Evolutionary conservation across 2,888 invertebrate genomes (phyloP).

Genomic region (Bombylius discolor): DNA sequence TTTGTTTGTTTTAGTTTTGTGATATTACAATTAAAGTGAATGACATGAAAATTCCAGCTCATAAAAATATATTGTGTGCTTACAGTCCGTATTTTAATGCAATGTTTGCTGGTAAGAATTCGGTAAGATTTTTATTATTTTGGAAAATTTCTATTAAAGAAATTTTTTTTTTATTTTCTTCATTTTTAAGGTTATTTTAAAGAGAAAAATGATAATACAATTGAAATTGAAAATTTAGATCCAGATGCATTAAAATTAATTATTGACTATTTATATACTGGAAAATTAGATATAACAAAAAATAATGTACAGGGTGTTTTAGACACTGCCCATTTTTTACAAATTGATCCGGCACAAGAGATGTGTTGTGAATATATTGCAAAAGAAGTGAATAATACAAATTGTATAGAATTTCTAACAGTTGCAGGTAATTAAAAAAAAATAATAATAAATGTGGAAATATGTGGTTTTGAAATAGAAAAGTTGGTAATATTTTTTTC

Average conservation of each 20-base stretch:
- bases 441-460: not conserved
- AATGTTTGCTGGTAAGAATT: conserved; percentile 11
- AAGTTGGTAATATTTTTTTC: too few relatives aligned
- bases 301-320: conserved; percentile 10
- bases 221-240: conserved; percentile 13
- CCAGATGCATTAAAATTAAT: conserved; percentile 1
- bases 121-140: not conserved
- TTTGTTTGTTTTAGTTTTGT: conserved; percentile 8
- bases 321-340: conserved; percentile 10
- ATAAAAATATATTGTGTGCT: conserved; percentile 14
- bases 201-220: conserved; percentile 19
- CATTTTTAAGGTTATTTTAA: conserved; percentile 18
- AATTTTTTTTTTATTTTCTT: not conserved
- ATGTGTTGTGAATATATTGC: conserved; percentile 8
- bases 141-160: not conserved
- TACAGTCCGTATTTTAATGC: conserved; percentile 11
- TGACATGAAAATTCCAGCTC: conserved; percentile 8
- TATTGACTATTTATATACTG: conserved; percentile 11
- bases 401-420: conserved; percentile 11
- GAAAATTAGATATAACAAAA: conserved; percentile 5
- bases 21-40: conserved; percentile 10
- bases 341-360: conserved; percentile 11
- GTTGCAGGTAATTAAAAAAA: conserved; percentile 7
- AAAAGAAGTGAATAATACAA: conserved; percentile 4
- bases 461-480: not conserved